Conservation (phyloP, 2,888 invertebrate species). For the Nycteola revayana region DNA sequence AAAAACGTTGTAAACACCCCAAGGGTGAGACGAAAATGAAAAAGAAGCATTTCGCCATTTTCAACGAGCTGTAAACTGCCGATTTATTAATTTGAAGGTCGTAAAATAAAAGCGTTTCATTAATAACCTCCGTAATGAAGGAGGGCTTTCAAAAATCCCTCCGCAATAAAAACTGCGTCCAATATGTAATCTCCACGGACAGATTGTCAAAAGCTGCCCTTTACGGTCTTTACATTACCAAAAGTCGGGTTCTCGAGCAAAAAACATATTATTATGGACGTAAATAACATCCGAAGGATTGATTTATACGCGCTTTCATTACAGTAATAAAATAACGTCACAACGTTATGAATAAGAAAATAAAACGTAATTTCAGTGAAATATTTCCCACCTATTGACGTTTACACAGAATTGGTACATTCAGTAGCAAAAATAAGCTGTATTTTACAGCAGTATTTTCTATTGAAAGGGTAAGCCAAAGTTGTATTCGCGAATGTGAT, state of each 20-base stretch:
- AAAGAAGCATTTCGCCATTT: slow-evolving; percentile 32
- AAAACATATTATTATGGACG: neutral
- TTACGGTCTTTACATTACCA: slow-evolving; percentile 15
- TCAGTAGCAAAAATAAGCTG: slow-evolving; percentile 3
- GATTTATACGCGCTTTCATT: too few species aligned
- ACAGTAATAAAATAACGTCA: slow-evolving; percentile 5
- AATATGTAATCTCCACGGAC: slow-evolving; percentile 36
- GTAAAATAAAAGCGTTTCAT: slow-evolving; percentile 48
- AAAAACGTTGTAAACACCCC: slow-evolving; percentile 47
- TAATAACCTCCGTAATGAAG: slow-evolving; percentile 51
- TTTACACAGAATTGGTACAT: too few species aligned
- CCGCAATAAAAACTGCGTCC: slow-evolving; percentile 32
- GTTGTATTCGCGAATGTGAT: too few species aligned
- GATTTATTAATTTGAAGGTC: slow-evolving; percentile 55
- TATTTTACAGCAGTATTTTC: too few species aligned
- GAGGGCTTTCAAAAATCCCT: slow-evolving; percentile 29
- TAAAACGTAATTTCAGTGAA: neutral
- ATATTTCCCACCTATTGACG: neutral
- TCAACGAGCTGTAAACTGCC: slow-evolving; percentile 47
- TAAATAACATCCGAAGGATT: too few species aligned
- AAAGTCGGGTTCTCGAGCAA: slow-evolving; percentile 17
- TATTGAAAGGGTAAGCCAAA: too few species aligned
- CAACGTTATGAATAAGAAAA: neutral
- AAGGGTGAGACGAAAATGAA: slow-evolving; percentile 41
- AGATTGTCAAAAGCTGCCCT: slow-evolving; percentile 33